phyloP scores from a whole-genome alignment of 2,888 invertebrate genomes.

The Cephus runcator region DNA sequence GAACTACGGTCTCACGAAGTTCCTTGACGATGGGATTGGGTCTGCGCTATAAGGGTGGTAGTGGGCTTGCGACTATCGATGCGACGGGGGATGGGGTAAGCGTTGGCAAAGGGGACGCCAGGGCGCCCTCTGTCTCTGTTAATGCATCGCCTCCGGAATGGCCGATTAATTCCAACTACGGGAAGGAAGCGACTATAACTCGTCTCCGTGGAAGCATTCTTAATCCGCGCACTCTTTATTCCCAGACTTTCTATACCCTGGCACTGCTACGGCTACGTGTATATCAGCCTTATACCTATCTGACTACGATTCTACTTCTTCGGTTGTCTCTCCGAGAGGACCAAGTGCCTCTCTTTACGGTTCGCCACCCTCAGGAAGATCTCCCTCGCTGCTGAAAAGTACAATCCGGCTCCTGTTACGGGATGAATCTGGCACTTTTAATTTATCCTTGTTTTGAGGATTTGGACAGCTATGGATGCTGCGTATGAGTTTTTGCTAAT shows the following conservation, averaged over 20 bases:
- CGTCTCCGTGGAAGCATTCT: constrained; percentile 64
- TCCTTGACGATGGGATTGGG: neutral
- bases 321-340: neutral
- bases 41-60: neutral
- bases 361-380: neutral
- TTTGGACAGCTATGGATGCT: constrained; percentile 26
- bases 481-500: neutral
- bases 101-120: constrained; percentile 33
- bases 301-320: neutral
- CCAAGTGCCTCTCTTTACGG: neutral
- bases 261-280: neutral
- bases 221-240: constrained; percentile 63
- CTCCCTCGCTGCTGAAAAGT: neutral
- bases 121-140: constrained; percentile 55
- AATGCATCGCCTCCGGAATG: constrained; percentile 62
- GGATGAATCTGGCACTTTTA: constrained; percentile 44
- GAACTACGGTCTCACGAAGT: neutral
- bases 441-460: constrained; percentile 43
- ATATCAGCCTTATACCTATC: neutral
- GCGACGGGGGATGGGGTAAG: constrained; percentile 41
- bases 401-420: constrained; percentile 10
- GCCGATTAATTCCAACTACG: constrained; percentile 64
- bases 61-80: constrained; percentile 24
- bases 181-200: constrained; percentile 64
- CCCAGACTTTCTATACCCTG: constrained; percentile 39